A percentile compares a stretch with the other conserved stretches of the same genome.
phyloP scores from a whole-genome alignment of 2,113 vertebrate genomes.

The Pteropus alecto region DNA sequence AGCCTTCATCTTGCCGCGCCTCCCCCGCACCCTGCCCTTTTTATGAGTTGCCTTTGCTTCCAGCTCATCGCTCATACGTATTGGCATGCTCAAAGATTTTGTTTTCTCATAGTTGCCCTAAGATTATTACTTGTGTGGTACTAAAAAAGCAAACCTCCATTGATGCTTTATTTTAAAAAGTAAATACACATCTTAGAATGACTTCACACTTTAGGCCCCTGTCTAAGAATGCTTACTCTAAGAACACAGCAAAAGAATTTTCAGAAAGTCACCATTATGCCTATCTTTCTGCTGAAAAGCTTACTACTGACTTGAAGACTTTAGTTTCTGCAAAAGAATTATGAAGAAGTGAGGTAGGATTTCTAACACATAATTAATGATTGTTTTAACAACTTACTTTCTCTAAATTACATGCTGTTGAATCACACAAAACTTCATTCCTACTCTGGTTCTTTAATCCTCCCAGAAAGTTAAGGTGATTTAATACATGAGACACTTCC shows the following conservation, averaged over 20 bases:
- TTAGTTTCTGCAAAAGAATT: background rate
- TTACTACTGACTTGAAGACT: background rate
- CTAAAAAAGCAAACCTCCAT: background rate
- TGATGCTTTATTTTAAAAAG: background rate
- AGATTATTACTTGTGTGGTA: background rate
- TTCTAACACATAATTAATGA: background rate
- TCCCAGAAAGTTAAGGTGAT: background rate
- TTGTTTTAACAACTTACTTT: background rate
- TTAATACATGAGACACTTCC: constrained; percentile 29
- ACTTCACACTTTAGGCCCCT: background rate
- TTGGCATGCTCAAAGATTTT: background rate
- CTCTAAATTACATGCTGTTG: background rate
- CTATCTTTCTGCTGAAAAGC: background rate
- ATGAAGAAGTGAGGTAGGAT: background rate
- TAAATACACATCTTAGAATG: background rate
- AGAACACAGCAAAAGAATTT: background rate
- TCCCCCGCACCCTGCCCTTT: background rate
- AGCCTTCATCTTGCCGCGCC: background rate
- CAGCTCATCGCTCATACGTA: background rate
- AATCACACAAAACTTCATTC: background rate
- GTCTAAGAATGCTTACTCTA: background rate
- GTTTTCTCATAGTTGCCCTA: background rate
- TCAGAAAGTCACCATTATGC: background rate
- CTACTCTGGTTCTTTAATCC: background rate
- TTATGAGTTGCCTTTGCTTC: background rate